A percentile compares a stretch with the other conserved stretches of the same genome.
Evolutionary conservation across 2,113 vertebrate genomes (phyloP).

Genomic region (Apus apus): DNA sequence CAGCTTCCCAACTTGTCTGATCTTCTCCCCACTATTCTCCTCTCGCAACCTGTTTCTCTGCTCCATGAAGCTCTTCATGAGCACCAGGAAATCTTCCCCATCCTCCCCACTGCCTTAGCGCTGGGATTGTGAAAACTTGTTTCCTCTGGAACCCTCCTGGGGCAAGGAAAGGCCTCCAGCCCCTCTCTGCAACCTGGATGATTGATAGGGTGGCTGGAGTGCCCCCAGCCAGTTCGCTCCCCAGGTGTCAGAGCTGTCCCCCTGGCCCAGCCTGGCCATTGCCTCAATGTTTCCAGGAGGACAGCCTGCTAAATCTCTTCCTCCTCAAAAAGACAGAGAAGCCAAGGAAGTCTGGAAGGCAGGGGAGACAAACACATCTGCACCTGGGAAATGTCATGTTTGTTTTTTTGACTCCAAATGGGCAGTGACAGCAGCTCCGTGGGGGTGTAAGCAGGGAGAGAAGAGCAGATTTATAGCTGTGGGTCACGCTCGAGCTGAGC

Average conservation of each 20-base stretch:
- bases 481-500: constrained; percentile 36
- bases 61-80: not conserved
- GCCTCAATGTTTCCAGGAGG: not conserved
- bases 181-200: not conserved
- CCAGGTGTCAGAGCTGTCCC: not conserved
- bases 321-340: not conserved
- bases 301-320: constrained; percentile 7
- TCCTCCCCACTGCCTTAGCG: not conserved
- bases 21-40: not conserved
- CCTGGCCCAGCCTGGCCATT: not conserved
- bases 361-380: constrained; percentile 11
- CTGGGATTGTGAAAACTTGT: not conserved
- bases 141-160: not conserved
- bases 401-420: constrained; percentile 48
- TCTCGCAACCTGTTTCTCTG: not conserved
- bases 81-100: not conserved
- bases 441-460: constrained; percentile 5
- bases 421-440: constrained; percentile 57
- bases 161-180: not conserved
- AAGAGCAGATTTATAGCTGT: constrained; percentile 54
- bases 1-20: not conserved
- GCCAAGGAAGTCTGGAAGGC: not conserved
- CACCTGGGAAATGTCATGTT: constrained; percentile 63
- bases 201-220: not conserved
- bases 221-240: not conserved